Conservation (phyloP, 2,113 vertebrate genomes). For the Nibea albiflora region DNA sequence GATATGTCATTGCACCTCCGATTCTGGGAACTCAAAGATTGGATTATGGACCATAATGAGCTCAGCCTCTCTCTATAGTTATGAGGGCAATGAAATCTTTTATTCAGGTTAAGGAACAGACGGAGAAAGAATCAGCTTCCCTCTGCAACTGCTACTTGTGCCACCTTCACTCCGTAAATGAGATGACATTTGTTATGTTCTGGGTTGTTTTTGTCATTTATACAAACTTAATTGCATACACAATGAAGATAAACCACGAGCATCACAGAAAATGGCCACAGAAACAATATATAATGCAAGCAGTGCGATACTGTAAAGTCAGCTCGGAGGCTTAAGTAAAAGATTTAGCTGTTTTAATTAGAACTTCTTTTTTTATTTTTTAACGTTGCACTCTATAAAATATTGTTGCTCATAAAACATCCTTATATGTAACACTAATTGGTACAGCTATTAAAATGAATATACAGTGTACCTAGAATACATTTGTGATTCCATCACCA, state of each 20-base stretch:
- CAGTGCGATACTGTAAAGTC: slow-evolving; percentile 9
- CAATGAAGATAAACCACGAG: not conserved
- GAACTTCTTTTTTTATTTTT: not conserved
- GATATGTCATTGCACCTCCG: slow-evolving; percentile 64
- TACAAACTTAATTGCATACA: slow-evolving; percentile 16
- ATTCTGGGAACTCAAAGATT: slow-evolving; percentile 63
- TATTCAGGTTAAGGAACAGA: slow-evolving; percentile 57
- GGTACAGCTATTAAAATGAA: not conserved
- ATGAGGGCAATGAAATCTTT: slow-evolving; percentile 67
- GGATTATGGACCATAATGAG: slow-evolving; percentile 73
- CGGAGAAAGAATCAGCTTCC: slow-evolving; percentile 43
- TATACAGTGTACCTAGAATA: no score
- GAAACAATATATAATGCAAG: not conserved
- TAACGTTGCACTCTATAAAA: not conserved
- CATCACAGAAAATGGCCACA: not conserved
- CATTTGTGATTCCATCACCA: not conserved
- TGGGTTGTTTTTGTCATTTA: slow-evolving; percentile 3
- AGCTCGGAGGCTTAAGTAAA: not conserved
- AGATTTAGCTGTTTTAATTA: slow-evolving; percentile 8
- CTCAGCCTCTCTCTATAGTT: slow-evolving; percentile 63
- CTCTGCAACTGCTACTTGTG: slow-evolving; percentile 3
- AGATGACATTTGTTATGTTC: slow-evolving; percentile 14
- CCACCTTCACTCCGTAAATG: slow-evolving; percentile 3
- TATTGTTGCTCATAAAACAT: not conserved
- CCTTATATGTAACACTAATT: not conserved